Evolutionary conservation across 2,113 vertebrate genomes (phyloP), one percentile per base, ranked within the genome.

Genomic region (Brachirus orientalis): DNA sequence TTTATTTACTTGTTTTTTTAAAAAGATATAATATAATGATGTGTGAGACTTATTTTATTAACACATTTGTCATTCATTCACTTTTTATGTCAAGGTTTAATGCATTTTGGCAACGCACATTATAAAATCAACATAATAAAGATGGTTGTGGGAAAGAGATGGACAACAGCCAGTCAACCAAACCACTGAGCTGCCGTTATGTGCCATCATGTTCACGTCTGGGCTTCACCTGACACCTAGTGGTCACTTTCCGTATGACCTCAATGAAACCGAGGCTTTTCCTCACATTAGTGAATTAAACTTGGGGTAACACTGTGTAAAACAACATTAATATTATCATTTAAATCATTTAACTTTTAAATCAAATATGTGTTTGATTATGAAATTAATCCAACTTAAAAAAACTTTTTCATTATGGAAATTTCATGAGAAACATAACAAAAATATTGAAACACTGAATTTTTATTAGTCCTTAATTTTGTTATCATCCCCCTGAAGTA

Each of bases 141-240:
- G 7, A 66, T 28, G 8, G 54, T 1, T 57, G 45, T 45, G 28
- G n/a, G 6, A 52, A 11, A 37, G 7, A 36, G 8, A 20, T 41
- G 44, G 40, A 61, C 41, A 33, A 0, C 22, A 28, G 16, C 4
- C 4, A 10, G 16, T 41, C 8, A 47, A 28, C 56, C 17, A 69
- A 41, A 19, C 36, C 12, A 0, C 12, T 40, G 1, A 18, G 11
- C 36, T 41, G 28, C 33, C 14, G 0, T 20, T 2, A 37, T 18
- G 14, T 33, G 50, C 8, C 1, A n/a, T 10, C 52, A 47, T 0
- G 66, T 16, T 33, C 45, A 78, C 62, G 18, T 28, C 17, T 77
- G 71, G 68, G 70, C 60, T 74, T 80, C 18, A 43, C 5, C 75
- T 87, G 89, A 76, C 90, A 87, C 77, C 90, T 90, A 86, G 89